Percentiles rank a stretch among this genome's conserved stretches.
Evolutionary conservation across 2,113 vertebrate species (phyloP).

Genomic region (Gymnocephalus cernua): DNA sequence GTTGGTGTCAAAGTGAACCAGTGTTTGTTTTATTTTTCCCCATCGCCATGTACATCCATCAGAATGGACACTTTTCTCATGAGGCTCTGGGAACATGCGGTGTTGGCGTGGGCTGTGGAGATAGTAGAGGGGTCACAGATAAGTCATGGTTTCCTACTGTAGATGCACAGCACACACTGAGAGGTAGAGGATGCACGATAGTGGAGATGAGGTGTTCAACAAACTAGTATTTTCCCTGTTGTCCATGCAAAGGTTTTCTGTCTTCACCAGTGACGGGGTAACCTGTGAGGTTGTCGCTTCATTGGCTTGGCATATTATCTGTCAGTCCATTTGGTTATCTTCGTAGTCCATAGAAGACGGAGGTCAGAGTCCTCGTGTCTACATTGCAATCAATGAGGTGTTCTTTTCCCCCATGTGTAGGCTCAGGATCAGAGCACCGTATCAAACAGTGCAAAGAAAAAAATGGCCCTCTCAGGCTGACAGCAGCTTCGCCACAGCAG

Average conservation of each 20-base stretch:
- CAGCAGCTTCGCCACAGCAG: slow-evolving; percentile 40
- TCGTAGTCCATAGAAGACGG: slow-evolving; percentile 60
- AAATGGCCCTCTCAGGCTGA: slow-evolving; percentile 23
- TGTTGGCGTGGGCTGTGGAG: slow-evolving; percentile 28
- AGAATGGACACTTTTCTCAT: slow-evolving; percentile 26
- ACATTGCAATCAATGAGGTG: slow-evolving; percentile 50
- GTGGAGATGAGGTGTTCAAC: slow-evolving; percentile 60
- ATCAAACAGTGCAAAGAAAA: slow-evolving; percentile 56
- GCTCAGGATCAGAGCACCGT: slow-evolving; percentile 43
- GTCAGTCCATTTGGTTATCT: slow-evolving; percentile 65
- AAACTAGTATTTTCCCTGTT: slow-evolving; percentile 50
- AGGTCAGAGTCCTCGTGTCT: slow-evolving; percentile 53
- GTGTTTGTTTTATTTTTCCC: slow-evolving; percentile 38
- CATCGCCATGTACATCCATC: slow-evolving; percentile 41
- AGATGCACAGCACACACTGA: slow-evolving; percentile 65
- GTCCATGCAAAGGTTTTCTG: slow-evolving; percentile 70
- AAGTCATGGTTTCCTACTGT: slow-evolving; percentile 38
- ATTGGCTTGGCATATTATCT: slow-evolving; percentile 51
- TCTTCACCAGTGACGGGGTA: slow-evolving; percentile 42
- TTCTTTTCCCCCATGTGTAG: slow-evolving; percentile 24
- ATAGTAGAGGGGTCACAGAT: slow-evolving; percentile 36
- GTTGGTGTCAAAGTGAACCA: slow-evolving; percentile 44
- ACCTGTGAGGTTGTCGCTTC: slow-evolving; percentile 61
- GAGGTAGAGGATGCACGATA: slow-evolving; percentile 79
- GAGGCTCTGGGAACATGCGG: slow-evolving; percentile 61